Percentiles rank a stretch among this genome's conserved stretches.
Evolutionary conservation across 2,888 invertebrate species (phyloP).

Genomic region (Ptilodon capucinus): DNA sequence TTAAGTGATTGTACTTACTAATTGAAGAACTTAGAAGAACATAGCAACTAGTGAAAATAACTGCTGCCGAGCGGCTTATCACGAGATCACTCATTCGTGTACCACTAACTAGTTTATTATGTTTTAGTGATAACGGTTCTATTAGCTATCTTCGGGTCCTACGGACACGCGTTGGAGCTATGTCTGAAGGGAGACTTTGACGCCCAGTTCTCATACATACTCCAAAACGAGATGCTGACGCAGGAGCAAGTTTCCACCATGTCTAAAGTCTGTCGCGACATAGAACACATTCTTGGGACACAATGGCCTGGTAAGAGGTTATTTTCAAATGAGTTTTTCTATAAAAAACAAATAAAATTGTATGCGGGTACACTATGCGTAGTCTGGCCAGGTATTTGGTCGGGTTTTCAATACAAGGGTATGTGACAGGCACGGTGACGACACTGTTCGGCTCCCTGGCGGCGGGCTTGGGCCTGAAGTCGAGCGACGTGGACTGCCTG

Average conservation of each 20-base stretch:
- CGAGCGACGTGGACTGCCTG: constrained; percentile 33
- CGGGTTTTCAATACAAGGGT: not conserved
- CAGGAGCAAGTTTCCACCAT: constrained; percentile 3
- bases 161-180: not conserved
- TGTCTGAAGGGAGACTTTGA: constrained; percentile 9
- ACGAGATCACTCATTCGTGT: too few species aligned
- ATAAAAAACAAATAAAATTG: not conserved
- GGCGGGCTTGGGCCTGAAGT: constrained; percentile 21
- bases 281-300: constrained; percentile 1
- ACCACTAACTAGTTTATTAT: too few species aligned
- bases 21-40: too few species aligned
- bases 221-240: constrained; percentile 4
- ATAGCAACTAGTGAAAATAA: too few species aligned
- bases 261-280: constrained; percentile 4
- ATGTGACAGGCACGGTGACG: constrained; percentile 18
- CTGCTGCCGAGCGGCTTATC: too few species aligned
- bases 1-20: too few species aligned
- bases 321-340: too few species aligned
- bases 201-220: constrained; percentile 4
- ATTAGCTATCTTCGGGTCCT: not conserved
- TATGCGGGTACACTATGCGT: too few species aligned
- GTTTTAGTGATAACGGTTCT: not conserved
- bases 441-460: constrained; percentile 25
- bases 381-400: not conserved
- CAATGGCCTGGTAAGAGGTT: constrained; percentile 5